These are phyloP conservation scores for Colletes collaris DNA, from an alignment of 2,888 invertebrate genomes.

Conservation along the genomic window DNA sequence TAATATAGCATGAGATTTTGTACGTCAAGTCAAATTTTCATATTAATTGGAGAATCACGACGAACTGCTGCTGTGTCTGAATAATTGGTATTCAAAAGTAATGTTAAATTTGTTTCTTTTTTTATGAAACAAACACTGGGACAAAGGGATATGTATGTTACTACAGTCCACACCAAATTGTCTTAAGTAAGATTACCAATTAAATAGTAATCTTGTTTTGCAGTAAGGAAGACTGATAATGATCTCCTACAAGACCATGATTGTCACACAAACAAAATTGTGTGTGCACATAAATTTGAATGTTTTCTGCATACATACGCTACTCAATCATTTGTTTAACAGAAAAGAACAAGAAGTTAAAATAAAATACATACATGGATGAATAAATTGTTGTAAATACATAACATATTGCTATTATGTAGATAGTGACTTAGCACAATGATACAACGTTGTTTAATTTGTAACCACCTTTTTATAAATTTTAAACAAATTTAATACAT, in stretches of 20 bases:
- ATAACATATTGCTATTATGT: constrained; percentile 11
- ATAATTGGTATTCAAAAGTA: constrained; percentile 28
- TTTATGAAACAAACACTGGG: constrained; percentile 75
- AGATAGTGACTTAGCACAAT: neutral
- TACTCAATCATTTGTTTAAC: constrained; percentile 3
- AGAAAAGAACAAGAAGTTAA: constrained; percentile 18
- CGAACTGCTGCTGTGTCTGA: constrained; percentile 32
- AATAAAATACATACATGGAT: constrained; percentile 11
- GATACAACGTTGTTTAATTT: neutral
- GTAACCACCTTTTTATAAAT: neutral
- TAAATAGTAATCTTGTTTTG: neutral
- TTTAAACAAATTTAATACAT: neutral
- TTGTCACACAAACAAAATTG: neutral
- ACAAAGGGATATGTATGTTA: constrained; percentile 61
- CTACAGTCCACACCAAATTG: constrained; percentile 27
- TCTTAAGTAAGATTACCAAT: constrained; percentile 3
- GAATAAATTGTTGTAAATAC: constrained; percentile 24
- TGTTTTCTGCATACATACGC: constrained; percentile 30
- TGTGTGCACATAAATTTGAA: constrained; percentile 12
- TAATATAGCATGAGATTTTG: constrained; percentile 50
- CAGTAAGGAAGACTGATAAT: neutral
- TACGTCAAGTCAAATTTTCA: constrained; percentile 55
- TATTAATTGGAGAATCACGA: constrained; percentile 47
- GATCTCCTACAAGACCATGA: constrained; percentile 2
- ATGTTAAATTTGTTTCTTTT: constrained; percentile 23